These are phyloP conservation scores for Sebastiscus tertius DNA, from an alignment of 2,797 vertebrate species.

Conservation along the genomic window DNA sequence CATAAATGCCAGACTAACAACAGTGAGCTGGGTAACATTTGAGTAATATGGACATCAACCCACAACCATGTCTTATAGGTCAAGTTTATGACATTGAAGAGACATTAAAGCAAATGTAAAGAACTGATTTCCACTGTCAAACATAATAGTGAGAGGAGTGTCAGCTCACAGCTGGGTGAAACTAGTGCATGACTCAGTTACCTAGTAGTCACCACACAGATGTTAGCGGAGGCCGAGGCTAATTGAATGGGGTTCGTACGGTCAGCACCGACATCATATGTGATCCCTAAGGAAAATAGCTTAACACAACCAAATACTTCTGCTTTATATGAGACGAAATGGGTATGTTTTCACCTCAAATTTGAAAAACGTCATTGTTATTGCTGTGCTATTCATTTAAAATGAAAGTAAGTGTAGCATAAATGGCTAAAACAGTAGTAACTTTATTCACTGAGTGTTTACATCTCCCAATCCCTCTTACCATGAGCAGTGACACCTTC, in stretches of 20 bases:
- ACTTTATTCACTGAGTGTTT: neutral
- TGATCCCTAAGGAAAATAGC: neutral
- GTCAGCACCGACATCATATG: neutral
- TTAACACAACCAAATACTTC: neutral
- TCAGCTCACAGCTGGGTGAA: neutral
- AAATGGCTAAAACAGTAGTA: neutral
- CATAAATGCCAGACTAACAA: slow-evolving; percentile 54
- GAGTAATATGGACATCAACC: neutral
- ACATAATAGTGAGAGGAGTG: neutral
- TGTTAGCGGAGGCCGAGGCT: neutral
- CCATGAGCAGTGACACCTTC: slow-evolving; percentile 20
- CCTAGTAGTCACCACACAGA: neutral
- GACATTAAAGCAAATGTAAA: neutral
- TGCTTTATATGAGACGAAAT: neutral
- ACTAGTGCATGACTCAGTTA: neutral
- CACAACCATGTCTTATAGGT: neutral
- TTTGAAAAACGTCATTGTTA: neutral
- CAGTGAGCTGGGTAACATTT: slow-evolving; percentile 43
- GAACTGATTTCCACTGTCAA: neutral
- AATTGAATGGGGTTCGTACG: neutral
- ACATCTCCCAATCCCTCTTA: neutral
- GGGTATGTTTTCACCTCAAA: neutral
- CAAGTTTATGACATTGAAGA: neutral
- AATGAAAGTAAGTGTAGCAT: neutral
- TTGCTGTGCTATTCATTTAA: neutral